Conservation (phyloP, 2,888 invertebrate genomes). For the Liposcelis brunnea region DNA sequence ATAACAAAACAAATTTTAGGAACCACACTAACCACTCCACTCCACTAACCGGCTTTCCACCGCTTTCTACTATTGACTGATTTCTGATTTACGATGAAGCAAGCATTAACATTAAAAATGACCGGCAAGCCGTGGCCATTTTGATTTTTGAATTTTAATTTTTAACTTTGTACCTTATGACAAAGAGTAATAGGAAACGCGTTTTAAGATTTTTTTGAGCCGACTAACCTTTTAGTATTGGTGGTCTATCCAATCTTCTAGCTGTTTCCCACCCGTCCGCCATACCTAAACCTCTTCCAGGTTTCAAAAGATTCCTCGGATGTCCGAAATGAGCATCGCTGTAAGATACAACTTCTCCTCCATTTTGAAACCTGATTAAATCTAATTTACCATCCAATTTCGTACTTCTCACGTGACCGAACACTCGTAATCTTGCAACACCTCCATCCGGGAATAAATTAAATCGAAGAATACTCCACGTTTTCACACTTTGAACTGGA, state of each 20-base stretch:
- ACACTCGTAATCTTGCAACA: slow-evolving; percentile 40
- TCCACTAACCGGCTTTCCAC: too few species aligned
- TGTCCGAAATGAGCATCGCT: slow-evolving; percentile 48
- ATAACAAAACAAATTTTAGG: background rate
- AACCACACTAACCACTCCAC: too few species aligned
- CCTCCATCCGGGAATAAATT: slow-evolving; percentile 49
- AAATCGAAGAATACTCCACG: slow-evolving; percentile 39
- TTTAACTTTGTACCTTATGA: too few species aligned
- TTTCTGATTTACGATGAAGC: too few species aligned
- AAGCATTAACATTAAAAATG: too few species aligned
- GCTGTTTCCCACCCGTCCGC: slow-evolving; percentile 51
- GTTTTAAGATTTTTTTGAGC: too few species aligned
- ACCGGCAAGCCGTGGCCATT: too few species aligned
- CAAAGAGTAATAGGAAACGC: too few species aligned
- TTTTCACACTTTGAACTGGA: slow-evolving; percentile 26
- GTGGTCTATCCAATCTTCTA: slow-evolving; percentile 38
- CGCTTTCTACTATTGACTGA: too few species aligned
- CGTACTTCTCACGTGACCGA: slow-evolving; percentile 31
- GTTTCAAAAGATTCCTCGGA: slow-evolving; percentile 39
- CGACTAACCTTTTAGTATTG: slow-evolving; percentile 33
- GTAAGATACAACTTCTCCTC: slow-evolving; percentile 35
- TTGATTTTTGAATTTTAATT: too few species aligned
- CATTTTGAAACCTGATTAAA: slow-evolving; percentile 34
- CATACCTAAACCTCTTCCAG: slow-evolving; percentile 34
- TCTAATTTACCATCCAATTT: slow-evolving; percentile 25